Conservation (phyloP, 2,113 vertebrate species). For the Coracopsis vasa region DNA sequence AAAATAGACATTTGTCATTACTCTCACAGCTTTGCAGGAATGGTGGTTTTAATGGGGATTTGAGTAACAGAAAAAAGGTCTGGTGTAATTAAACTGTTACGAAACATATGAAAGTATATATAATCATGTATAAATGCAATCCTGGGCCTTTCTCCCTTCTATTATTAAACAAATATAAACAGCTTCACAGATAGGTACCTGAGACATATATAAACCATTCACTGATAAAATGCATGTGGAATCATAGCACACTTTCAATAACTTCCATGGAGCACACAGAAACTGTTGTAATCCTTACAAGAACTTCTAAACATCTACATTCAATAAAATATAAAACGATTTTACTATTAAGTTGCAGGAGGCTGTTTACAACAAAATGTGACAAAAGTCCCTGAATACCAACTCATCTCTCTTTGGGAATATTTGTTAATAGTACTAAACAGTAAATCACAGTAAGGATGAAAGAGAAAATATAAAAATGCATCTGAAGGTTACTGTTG, state of each 20-base stretch:
- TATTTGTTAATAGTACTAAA: slow-evolving; percentile 29
- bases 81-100: neutral
- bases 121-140: neutral
- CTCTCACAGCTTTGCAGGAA: neutral
- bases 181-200: neutral
- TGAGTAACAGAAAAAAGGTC: neutral
- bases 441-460: neutral
- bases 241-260: neutral
- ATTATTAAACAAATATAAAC: neutral
- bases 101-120: neutral
- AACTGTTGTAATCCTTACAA: neutral
- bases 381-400: neutral
- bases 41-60: neutral
- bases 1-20: neutral
- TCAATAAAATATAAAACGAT: slow-evolving; percentile 19
- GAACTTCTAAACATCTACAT: neutral
- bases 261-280: neutral
- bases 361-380: slow-evolving; percentile 22
- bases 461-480: neutral
- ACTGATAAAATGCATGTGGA: neutral
- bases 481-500: neutral
- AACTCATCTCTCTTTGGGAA: neutral
- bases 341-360: neutral
- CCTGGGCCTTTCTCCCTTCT: neutral
- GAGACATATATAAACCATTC: neutral